Evolutionary conservation across 1,140 invertebrate genomes (phyloP).

Genomic region (Eurosta solidaginis): DNA sequence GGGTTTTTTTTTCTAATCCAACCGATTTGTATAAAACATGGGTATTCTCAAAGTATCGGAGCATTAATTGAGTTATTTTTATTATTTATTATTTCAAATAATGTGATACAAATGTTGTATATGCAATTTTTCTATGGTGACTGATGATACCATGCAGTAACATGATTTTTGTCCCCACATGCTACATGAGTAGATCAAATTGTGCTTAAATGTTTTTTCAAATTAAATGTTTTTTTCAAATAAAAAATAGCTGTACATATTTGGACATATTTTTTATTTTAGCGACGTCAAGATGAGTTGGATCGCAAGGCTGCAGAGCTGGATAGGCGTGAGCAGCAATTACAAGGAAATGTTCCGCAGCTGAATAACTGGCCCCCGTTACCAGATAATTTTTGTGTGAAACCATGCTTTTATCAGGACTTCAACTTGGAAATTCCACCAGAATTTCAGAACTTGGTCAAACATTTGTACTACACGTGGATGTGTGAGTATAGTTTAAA

Average conservation of each 20-base stretch:
- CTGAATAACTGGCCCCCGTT: slow-evolving; percentile 98
- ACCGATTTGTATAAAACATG: too few relatives aligned
- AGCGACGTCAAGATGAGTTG: slow-evolving; percentile 82
- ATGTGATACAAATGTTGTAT: too few relatives aligned
- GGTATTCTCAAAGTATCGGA: too few relatives aligned
- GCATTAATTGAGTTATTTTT: too few relatives aligned
- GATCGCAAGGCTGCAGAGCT: slow-evolving; percentile 86
- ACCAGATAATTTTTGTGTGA: slow-evolving; percentile 87
- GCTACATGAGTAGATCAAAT: too few relatives aligned
- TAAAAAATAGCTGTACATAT: neutral
- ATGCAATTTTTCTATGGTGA: too few relatives aligned
- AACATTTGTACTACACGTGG: slow-evolving; percentile 95
- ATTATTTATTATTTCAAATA: too few relatives aligned
- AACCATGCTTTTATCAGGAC: slow-evolving; percentile 99
- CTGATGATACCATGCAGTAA: too few relatives aligned
- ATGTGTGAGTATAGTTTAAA: slow-evolving; percentile 77
- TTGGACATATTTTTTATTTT: neutral
- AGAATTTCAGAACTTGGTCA: slow-evolving; percentile 95
- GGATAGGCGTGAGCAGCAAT: slow-evolving; percentile 85
- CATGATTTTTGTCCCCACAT: too few relatives aligned
- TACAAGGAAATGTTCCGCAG: slow-evolving; percentile 71
- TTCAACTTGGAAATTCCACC: slow-evolving; percentile 98
- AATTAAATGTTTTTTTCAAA: neutral
- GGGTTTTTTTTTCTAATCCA: too few relatives aligned
- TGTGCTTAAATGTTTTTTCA: too few relatives aligned